A percentile compares a stretch with the other conserved stretches of the same genome.
phyloP scores from a whole-genome alignment of 2,113 vertebrate species.

The Cercopithecus mona region DNA sequence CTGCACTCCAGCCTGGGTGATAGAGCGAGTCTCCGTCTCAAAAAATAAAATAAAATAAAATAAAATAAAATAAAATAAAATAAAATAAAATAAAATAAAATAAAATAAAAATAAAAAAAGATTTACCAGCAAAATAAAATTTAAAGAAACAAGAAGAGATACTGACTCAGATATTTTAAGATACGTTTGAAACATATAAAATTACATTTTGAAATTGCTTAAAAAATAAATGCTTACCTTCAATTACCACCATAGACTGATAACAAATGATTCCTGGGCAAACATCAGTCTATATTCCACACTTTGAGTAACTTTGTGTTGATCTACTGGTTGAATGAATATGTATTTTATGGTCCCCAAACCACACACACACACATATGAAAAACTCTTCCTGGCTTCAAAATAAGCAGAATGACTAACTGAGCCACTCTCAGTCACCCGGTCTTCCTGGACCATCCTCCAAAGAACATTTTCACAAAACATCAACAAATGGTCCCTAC shows the following conservation, averaged over 20 bases:
- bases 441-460: background rate
- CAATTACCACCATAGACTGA: background rate
- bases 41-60: no score
- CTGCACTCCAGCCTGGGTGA: no score
- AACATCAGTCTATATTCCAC: background rate
- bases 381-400: background rate
- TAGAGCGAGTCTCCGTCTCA: no score
- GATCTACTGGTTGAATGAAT: background rate
- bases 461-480: background rate
- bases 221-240: background rate
- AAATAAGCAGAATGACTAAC: background rate
- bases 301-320: background rate
- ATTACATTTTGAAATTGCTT: background rate
- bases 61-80: no score
- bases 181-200: background rate
- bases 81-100: no score
- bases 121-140: background rate
- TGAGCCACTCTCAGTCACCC: background rate
- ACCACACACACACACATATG: background rate
- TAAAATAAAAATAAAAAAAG: background rate
- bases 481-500: background rate
- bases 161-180: background rate
- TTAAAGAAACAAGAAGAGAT: background rate
- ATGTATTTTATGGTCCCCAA: background rate
- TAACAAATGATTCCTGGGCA: background rate